These are phyloP conservation scores for Eurytemora carolleeae DNA, from an alignment of 1,140 invertebrate genomes.

Conservation along the genomic window DNA sequence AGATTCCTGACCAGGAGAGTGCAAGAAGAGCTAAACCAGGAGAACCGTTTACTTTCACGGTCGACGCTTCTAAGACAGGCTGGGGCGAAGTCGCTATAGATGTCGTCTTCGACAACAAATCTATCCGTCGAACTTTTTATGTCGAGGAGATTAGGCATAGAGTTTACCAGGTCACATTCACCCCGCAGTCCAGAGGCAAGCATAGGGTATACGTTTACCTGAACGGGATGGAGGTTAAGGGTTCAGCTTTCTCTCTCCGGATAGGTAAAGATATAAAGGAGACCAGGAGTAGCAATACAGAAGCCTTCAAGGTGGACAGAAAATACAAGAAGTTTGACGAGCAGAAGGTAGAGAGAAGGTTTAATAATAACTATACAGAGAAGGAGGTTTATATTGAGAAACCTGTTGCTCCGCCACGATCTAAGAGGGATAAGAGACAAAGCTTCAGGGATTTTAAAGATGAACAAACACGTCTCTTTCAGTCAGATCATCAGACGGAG, in stretches of 20 bases:
- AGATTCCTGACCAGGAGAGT: conserved; percentile 47
- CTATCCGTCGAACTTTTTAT: conserved; percentile 45
- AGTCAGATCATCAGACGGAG: conserved; percentile 13
- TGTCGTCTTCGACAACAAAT: conserved; percentile 45
- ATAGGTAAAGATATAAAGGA: conserved; percentile 24
- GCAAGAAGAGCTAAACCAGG: conserved; percentile 49
- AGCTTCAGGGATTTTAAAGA: conserved; percentile 13
- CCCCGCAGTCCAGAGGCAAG: conserved; percentile 67
- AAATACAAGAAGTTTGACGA: background rate
- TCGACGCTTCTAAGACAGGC: conserved; percentile 61
- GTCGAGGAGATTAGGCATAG: conserved; percentile 59
- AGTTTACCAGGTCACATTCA: conserved; percentile 49
- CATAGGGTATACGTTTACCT: conserved; percentile 85
- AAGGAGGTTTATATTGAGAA: background rate
- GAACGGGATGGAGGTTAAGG: conserved; percentile 85
- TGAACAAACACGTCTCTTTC: conserved; percentile 7
- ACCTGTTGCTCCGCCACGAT: too few relatives aligned
- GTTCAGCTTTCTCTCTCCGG: conserved; percentile 24
- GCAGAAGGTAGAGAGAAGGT: background rate
- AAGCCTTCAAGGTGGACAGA: background rate
- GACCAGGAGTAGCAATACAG: background rate
- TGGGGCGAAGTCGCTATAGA: conserved; percentile 68
- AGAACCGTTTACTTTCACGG: conserved; percentile 55
- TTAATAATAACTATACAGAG: background rate
- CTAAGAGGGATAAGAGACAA: background rate